Evolutionary conservation across 2,797 vertebrate species (phyloP), one percentile per base, ranked within the genome.

Genomic region (Rhyacichthys aspro): DNA sequence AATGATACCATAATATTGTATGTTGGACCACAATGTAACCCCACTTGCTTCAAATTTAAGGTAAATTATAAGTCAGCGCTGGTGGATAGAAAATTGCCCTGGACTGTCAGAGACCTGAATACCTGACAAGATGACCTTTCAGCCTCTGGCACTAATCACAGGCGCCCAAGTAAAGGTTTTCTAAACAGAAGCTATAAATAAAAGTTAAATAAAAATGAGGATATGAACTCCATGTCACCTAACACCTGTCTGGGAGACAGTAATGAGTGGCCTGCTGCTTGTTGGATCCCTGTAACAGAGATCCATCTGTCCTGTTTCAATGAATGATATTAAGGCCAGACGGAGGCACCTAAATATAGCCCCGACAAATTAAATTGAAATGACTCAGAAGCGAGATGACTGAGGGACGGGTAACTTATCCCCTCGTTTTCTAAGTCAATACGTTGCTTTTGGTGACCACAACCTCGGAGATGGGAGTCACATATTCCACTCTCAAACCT

Each of bases 401-500:
- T 76, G 76, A 69, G 48, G 16, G 70, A 69, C 58, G 17, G 52
- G 68, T 75, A 78, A 80, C 70, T 76, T 63, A 43, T 68, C 57
- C 73, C 45, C 52, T 62, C 55, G 70, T 38, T 1, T 50, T 38
- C 52, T 59, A 43, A 47, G 33, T 79, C 61, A 42, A 16, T 38
- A 53, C n/a, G 53, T 52, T 49, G 55, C 58, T 63, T 54, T 66
- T 11, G 59, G 55, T 67, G 76, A 73, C 74, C 76, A 60, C 16
- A 45, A 55, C 34, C 8, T 1, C n/a, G 0, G 16, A 44, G 49
- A 59, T 42, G 2, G 53, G 57, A 78, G 76, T 90, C 89, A 91
- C 75, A 90, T 87, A 12, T 90, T 92, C 90, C 89, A 80, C 83
- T 87, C 83, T 86, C 60, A 78, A 92, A 88, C 67, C 79, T 67